Percentiles rank a stretch among this genome's conserved stretches.
phyloP scores from a whole-genome alignment of 1,140 invertebrate genomes.

The Zaprionus nigranus region DNA sequence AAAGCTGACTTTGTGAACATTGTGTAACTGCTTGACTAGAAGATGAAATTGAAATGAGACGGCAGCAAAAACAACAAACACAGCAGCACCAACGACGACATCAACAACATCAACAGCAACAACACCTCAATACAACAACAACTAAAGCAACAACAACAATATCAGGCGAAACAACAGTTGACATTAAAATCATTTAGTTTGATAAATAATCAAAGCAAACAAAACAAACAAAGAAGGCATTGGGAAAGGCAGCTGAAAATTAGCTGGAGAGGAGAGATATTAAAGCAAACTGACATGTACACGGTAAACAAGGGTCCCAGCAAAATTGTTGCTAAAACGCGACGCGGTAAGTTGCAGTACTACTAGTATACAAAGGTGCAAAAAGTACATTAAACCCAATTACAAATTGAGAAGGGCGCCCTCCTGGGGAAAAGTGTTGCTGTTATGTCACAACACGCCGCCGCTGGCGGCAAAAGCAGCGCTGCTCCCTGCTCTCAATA shows the following conservation, averaged over 20 bases:
- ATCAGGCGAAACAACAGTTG: slow-evolving; percentile 24
- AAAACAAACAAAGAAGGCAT: slow-evolving; percentile 49
- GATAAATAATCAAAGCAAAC: slow-evolving; percentile 33
- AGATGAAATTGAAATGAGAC: slow-evolving; percentile 46
- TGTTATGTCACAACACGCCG: slow-evolving; percentile 75
- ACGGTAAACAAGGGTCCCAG: slow-evolving; percentile 93
- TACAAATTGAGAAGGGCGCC: slow-evolving; percentile 25
- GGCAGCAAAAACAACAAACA: slow-evolving; percentile 9
- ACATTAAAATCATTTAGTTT: slow-evolving; percentile 43
- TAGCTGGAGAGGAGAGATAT: slow-evolving; percentile 5
- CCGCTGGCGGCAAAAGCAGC: slow-evolving; percentile 34
- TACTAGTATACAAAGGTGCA: slow-evolving; percentile 20
- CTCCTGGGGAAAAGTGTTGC: slow-evolving; percentile 50
- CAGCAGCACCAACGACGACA: slow-evolving; percentile 25
- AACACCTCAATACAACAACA: neutral
- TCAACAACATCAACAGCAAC: slow-evolving; percentile 2
- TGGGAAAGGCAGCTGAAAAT: slow-evolving; percentile 18
- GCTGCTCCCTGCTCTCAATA: slow-evolving; percentile 8
- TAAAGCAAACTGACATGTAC: slow-evolving; percentile 87
- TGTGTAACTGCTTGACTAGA: slow-evolving; percentile 65
- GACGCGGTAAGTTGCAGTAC: slow-evolving; percentile 88
- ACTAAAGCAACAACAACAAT: neutral
- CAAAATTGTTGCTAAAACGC: slow-evolving; percentile 93
- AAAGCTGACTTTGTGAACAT: slow-evolving; percentile 53
- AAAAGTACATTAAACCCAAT: slow-evolving; percentile 58